Base-by-base conservation (phyloP, 2,113 vertebrate species). In the Myiozetetes cayanensis region DNA sequence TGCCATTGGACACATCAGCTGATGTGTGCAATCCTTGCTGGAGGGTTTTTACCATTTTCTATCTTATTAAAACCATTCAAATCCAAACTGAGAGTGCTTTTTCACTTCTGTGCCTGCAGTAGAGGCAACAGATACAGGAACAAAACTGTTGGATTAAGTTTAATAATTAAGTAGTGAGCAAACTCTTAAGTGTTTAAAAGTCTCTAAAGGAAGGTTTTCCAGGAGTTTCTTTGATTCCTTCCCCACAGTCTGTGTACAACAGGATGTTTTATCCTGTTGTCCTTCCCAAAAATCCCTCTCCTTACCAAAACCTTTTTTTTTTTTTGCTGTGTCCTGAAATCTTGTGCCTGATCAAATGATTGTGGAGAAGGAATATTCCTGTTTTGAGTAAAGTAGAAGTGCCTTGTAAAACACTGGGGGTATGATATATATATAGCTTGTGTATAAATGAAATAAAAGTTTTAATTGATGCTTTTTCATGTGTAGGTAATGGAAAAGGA, bases 401-500 rank as follows among this genome's bases (percentile, higher is more conserved):
- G n/a, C 23, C 28, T 90, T 70, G 22, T 22, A 55, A 2, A 19
- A n/a, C 52, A 25, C 35, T 56, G 25, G 14, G 76, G 27, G 31
- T 27, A 30, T 76, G 23, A 55, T 52, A 3, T 15, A 3, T 15
- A 12, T 35, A 20, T 10, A 44, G 14, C 31, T 46, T 39, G n/a
- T 68, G 23, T 55, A 17, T 39, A 65, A 73, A 43, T 1, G 1
- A 35, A 90, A 39, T 16, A 47, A 24, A 82, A 72, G 31, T 28
- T 83, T 80, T 87, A 87, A 96, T 88, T 68, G 15, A 2, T 85
- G 35, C 14, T 78, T 92, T 91, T 90, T 85, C 28, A 73, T 62
- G n/a, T 43, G 0, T 59, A 99, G 99, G 99, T 98, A 99, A 98
- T 96, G 99, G 99, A 97, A 99, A 99, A 99, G 99, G 99, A 96